A percentile compares a stretch with the other conserved stretches of the same genome.
These are phyloP conservation scores for Acanthococcus lagerstroemiae DNA, from an alignment of 2,888 invertebrate genomes.

Conservation along the genomic window DNA sequence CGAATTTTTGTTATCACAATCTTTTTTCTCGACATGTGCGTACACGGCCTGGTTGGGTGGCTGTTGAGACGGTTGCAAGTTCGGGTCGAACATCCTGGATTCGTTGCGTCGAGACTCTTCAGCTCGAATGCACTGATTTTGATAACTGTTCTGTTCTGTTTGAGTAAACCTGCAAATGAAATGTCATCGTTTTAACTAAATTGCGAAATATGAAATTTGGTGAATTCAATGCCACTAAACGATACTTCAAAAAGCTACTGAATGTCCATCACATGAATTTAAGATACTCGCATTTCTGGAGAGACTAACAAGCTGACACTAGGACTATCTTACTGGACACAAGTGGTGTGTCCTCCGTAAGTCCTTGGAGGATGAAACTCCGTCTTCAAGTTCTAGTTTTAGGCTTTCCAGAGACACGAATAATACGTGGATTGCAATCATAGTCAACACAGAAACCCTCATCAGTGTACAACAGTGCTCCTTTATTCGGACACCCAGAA, in stretches of 20 bases:
- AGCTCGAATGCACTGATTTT: conserved; percentile 6
- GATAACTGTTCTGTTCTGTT: conserved; percentile 31
- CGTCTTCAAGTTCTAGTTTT: too few relatives aligned
- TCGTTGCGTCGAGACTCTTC: conserved; percentile 28
- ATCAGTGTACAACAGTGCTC: too few relatives aligned
- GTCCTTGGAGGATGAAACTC: too few relatives aligned
- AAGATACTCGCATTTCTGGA: background rate
- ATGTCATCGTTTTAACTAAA: too few relatives aligned
- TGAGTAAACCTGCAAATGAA: conserved; percentile 36
- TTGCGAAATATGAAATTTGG: background rate
- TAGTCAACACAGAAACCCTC: too few relatives aligned
- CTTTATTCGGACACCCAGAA: too few relatives aligned
- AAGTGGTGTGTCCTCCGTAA: too few relatives aligned
- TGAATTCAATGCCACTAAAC: background rate
- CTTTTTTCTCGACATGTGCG: conserved; percentile 36
- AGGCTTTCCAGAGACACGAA: too few relatives aligned
- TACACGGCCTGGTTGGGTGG: conserved; percentile 33
- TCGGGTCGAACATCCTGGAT: conserved; percentile 37
- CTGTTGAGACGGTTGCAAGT: conserved; percentile 34
- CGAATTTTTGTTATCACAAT: conserved; percentile 37
- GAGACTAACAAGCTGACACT: background rate
- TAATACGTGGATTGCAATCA: too few relatives aligned
- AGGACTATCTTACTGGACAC: too few relatives aligned
- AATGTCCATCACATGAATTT: background rate
- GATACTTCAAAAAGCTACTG: background rate